phyloP scores from a whole-genome alignment of 2,797 vertebrate species.

The Sebastes trivittatus region DNA sequence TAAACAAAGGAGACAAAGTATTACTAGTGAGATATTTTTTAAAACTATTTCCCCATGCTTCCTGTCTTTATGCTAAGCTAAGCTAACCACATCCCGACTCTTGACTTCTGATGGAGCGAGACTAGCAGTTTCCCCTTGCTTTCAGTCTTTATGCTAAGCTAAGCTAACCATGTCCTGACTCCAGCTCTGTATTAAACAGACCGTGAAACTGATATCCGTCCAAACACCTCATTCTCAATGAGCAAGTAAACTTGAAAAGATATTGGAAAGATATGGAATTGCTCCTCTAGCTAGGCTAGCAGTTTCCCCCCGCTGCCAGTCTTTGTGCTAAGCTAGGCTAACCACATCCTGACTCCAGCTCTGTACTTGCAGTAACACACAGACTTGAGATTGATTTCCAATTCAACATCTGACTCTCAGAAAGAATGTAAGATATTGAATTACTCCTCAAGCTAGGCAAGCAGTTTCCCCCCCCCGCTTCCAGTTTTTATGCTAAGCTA shows the following conservation, averaged over 20 bases:
- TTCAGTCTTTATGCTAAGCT: background rate
- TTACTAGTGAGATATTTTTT: background rate
- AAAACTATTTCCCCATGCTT: background rate
- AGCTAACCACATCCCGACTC: background rate
- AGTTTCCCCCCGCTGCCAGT: background rate
- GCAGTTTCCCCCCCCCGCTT: background rate
- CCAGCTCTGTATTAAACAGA: background rate
- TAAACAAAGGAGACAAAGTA: background rate
- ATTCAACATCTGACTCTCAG: no score
- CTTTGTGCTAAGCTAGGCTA: slow-evolving; percentile 1
- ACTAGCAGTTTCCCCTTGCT: background rate
- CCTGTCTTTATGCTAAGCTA: background rate
- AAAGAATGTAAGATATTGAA: no score
- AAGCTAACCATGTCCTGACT: background rate
- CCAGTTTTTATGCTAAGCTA: background rate
- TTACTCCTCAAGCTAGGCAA: background rate
- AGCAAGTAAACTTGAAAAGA: background rate
- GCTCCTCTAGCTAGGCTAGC: background rate
- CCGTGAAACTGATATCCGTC: background rate
- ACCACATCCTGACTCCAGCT: background rate
- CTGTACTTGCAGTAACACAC: no score
- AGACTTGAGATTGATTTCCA: no score
- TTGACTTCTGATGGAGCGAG: background rate
- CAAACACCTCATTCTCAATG: no score
- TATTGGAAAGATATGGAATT: background rate